Conservation (phyloP, 2,888 invertebrate genomes). For the Acronicta alni region DNA sequence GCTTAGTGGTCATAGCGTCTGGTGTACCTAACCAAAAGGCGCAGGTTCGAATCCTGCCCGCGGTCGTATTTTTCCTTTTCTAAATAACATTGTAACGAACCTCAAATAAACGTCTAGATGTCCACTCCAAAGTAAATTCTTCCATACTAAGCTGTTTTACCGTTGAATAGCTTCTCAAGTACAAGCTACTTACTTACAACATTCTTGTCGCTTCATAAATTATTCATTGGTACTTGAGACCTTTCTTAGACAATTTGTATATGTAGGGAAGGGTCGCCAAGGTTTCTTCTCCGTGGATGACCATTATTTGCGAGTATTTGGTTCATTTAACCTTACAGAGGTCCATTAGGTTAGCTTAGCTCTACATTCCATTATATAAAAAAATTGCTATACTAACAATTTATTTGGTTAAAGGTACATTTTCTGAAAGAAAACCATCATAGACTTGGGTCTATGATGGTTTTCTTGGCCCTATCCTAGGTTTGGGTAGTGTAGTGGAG, state of each 20-base stretch:
- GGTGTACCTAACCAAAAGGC: no score
- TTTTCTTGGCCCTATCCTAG: no score
- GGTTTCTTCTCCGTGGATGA: slow-evolving; percentile 30
- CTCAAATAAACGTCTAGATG: neutral
- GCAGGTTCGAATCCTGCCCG: no score
- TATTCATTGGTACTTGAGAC: slow-evolving; percentile 40
- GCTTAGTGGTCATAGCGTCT: no score
- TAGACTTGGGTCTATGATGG: no score
- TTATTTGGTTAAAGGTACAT: no score
- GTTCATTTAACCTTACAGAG: slow-evolving; percentile 35
- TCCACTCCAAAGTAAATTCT: neutral
- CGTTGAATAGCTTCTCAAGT: slow-evolving; percentile 8
- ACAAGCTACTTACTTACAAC: slow-evolving; percentile 22
- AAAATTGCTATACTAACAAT: no score
- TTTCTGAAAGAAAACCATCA: no score
- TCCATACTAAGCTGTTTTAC: neutral
- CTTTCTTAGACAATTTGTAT: slow-evolving; percentile 39
- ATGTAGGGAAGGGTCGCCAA: slow-evolving; percentile 19
- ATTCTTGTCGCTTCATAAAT: slow-evolving; percentile 35
- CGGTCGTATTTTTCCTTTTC: no score
- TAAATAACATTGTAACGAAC: no score
- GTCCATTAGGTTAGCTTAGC: slow-evolving; percentile 20
- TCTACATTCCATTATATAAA: neutral
- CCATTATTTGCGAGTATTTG: slow-evolving; percentile 40
- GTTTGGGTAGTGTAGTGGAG: no score